Base-by-base conservation (phyloP, 2,888 invertebrate genomes). In the Hipparchia sbordonii region DNA sequence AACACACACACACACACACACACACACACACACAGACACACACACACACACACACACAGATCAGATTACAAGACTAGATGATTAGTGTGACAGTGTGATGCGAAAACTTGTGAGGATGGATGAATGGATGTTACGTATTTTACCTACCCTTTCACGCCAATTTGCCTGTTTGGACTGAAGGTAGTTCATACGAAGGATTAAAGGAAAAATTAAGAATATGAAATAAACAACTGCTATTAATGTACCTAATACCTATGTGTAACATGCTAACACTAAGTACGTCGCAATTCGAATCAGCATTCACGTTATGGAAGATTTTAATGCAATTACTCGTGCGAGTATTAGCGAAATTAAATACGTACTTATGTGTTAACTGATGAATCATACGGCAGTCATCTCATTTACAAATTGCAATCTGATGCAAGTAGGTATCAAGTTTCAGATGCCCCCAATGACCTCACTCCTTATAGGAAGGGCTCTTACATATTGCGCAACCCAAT, bases 381-480 rank as follows among this genome's bases (percentile, higher is more conserved):
- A 33, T 51, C 52, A 65, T 2, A n/a, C 5, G 39, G 9, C 5
- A 10, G 65, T n/a, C 12, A 65, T 52, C 65, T 62, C 62, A 46
- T 39, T 62, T 13, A 39, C 62, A 46, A 62, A 62, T 62, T 62
- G 62, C 62, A 13, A 46, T 46, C 62, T 3, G 62, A 13, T 23
- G 65, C 52, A 13, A 51, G 48, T 6, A 63, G 33, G 52, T 52
- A 65, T 33, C 65, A 12, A 23, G 23, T 51, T 23, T 9, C 65
- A 33, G 33, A 52, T 12, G 65, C 12, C 52, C 52, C 48, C 0
- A 33, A 65, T 33, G 51, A 65, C 51, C 52, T 65, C 65, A 65
- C 52, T 8, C 65, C 65, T 52, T 12, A 33, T 12, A 65, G 52
- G 65, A 65, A 52, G 65, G 52, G 39, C 56, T 33, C 62, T 62